Conservation (phyloP, 2,113 vertebrate species). For the Lophura nycthemera region DNA sequence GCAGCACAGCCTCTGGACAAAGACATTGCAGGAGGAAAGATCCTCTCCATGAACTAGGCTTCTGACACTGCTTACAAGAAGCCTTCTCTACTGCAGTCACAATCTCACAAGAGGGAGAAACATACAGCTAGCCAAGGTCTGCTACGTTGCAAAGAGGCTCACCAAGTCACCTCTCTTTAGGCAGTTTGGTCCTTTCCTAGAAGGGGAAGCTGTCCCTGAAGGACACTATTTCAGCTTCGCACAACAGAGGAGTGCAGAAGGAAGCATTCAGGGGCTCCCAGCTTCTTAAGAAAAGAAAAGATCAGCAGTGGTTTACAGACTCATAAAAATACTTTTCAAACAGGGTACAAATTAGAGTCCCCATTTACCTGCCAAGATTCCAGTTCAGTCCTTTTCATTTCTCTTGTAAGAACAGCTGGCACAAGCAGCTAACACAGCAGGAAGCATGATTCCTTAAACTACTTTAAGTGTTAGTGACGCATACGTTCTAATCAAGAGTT, state of each 20-base stretch:
- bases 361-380: constrained; percentile 32
- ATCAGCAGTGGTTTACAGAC: neutral
- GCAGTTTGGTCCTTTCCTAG: neutral
- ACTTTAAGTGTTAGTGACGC: constrained; percentile 33
- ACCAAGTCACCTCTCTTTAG: fast-evolving
- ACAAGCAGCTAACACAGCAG: constrained; percentile 37
- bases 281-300: neutral
- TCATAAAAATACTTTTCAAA: neutral
- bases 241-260: neutral
- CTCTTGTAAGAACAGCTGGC: neutral
- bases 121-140: neutral
- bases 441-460: constrained; percentile 13
- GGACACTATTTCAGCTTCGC: neutral
- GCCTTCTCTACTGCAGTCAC: neutral
- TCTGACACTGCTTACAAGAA: fast-evolving
- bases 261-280: neutral
- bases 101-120: too few species aligned
- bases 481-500: constrained; percentile 31
- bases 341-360: neutral
- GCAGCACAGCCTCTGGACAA: neutral
- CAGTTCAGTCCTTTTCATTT: neutral
- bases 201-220: neutral
- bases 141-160: neutral
- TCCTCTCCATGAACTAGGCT: neutral
- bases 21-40: neutral